Evolutionary conservation across 2,888 invertebrate genomes (phyloP), one percentile per base, ranked within the genome.

Genomic region (Automeris io): DNA sequence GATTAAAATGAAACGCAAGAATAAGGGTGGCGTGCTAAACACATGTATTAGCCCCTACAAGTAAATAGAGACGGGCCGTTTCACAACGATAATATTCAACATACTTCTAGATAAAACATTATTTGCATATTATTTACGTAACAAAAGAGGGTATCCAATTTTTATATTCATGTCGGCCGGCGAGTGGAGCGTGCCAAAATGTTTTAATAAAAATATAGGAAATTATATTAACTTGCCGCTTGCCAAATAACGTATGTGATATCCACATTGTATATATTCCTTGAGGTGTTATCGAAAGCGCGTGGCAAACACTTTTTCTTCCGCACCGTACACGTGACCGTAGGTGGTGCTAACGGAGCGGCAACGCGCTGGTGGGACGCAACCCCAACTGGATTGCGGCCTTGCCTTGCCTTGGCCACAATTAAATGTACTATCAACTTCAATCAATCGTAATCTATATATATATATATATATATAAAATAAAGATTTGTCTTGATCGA

Each of bases 61-160:
- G 7, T 12, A 12, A 25, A 12, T 6, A 5, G 6, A 25, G 8
- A 26, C n/a, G n/a, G n/a, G n/a, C 16, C 13, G 9, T 26, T 13
- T 2, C 16, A 3, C 13, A 9, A 16, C 16, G 8, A 26, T 16
- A 26, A 16, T 16, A 16, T 26, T 26, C 3, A 8, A 16, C 8
- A 8, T 26, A 3, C 16, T 26, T 26, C 8, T 26, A 8, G 16
- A 13, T 13, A 26, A 26, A 13, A 26, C 26, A 26, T 36, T 31
- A 22, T 22, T 26, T 36, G 1, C 13, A 31, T 9, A 31, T 29
- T 36, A 36, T 29, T 36, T 36, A 16, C 29, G 22, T 18, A 29
- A 36, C 36, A 36, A 36, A 31, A 9, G 29, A 9, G 29, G 36
- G 36, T 22, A 9, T 3, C 23, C n/a, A n/a, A 11, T 26, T 13